These are phyloP conservation scores for Octodonta nipae DNA, from an alignment of 2,888 invertebrate species.

Conservation along the genomic window DNA sequence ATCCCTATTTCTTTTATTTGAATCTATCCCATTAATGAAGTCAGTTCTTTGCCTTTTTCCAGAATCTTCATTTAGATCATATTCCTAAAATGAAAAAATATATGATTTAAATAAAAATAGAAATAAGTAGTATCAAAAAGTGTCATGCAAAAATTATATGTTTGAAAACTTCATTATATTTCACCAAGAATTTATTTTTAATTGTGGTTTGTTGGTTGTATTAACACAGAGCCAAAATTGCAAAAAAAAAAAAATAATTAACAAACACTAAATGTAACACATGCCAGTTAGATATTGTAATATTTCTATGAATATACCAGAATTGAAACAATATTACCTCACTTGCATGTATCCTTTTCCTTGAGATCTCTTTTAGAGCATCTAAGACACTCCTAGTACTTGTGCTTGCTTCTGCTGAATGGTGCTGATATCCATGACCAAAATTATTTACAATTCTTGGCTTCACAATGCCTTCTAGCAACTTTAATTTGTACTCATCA, in stretches of 20 bases:
- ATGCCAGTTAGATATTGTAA: too few relatives aligned
- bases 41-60: constrained; percentile 24
- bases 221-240: too few relatives aligned
- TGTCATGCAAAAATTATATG: background rate
- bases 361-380: constrained; percentile 43
- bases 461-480: constrained; percentile 20
- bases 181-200: background rate
- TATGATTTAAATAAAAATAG: background rate
- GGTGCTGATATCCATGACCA: constrained; percentile 3
- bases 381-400: constrained; percentile 40
- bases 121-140: too few relatives aligned
- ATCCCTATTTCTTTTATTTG: constrained; percentile 18
- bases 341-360: constrained; percentile 41
- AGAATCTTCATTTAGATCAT: constrained; percentile 19
- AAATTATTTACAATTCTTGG: constrained; percentile 9
- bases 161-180: background rate
- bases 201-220: too few relatives aligned
- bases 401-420: constrained; percentile 7
- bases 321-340: too few relatives aligned
- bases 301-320: too few relatives aligned
- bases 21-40: constrained; percentile 10
- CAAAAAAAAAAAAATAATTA: too few relatives aligned
- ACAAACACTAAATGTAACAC: too few relatives aligned
- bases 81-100: constrained; percentile 13
- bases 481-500: constrained; percentile 19